Evolutionary conservation across 2,113 vertebrate species (phyloP).

Genomic region (Fregetta grallaria): DNA sequence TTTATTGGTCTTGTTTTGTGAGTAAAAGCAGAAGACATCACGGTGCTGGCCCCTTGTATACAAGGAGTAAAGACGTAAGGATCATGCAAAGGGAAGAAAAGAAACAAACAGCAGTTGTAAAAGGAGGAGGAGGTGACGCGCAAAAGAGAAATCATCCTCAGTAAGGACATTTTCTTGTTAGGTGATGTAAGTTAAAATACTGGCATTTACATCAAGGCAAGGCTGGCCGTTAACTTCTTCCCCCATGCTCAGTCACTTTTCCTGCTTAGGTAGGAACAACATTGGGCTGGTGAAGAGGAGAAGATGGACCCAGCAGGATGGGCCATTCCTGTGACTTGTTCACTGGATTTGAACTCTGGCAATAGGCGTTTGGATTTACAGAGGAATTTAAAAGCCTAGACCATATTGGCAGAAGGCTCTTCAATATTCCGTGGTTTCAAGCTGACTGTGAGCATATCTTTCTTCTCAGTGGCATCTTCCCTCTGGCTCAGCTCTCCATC

Average conservation of each 20-base stretch:
- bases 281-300: background rate
- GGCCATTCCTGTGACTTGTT: background rate
- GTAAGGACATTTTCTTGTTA: background rate
- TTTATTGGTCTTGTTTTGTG: background rate
- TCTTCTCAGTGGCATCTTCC: background rate
- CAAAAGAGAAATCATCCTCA: background rate
- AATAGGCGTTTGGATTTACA: background rate
- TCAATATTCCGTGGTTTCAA: background rate
- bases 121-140: background rate
- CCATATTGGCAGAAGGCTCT: background rate
- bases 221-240: background rate
- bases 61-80: background rate
- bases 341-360: background rate
- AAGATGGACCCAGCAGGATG: fast-evolving
- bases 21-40: background rate
- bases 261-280: background rate
- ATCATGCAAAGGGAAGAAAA: background rate
- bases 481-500: background rate
- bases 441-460: background rate
- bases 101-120: background rate
- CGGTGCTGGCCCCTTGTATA: background rate
- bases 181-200: background rate
- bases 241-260: background rate
- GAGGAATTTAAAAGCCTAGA: background rate
- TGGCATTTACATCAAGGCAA: background rate